Conservation (phyloP, 2,888 invertebrate genomes). For the Tipula helvola region DNA sequence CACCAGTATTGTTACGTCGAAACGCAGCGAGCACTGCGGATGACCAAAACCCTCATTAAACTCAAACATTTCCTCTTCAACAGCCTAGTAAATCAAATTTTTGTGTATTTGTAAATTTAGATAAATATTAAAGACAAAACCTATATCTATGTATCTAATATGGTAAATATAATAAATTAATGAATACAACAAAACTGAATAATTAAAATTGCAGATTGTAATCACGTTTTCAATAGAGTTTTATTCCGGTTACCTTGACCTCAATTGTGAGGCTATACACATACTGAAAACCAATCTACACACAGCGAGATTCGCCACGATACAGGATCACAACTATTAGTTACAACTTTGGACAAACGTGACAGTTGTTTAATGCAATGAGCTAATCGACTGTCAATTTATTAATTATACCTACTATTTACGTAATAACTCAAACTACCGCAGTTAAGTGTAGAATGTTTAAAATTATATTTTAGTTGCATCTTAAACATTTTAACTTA, state of each 20-base stretch:
- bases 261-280: not conserved
- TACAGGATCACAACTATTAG: not conserved
- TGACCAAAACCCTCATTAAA: not conserved
- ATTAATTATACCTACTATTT: not conserved
- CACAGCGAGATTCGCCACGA: not conserved
- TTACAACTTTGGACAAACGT: not conserved
- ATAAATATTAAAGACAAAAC: not conserved
- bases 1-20: conserved; percentile 33
- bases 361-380: not conserved
- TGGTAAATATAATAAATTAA: not conserved
- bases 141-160: not conserved
- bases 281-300: not conserved
- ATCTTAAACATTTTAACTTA: not conserved
- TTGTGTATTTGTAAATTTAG: not conserved
- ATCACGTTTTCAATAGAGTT: not conserved
- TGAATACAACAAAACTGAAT: not conserved
- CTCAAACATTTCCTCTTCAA: not conserved
- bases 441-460: not conserved
- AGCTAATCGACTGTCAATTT: not conserved
- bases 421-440: not conserved
- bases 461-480: not conserved
- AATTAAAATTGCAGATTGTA: not conserved
- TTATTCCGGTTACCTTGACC: not conserved
- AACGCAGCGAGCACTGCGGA: not conserved
- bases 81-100: not conserved